Base-by-base conservation (phyloP, 2,888 invertebrate genomes). In the Diogma glabrata region DNA sequence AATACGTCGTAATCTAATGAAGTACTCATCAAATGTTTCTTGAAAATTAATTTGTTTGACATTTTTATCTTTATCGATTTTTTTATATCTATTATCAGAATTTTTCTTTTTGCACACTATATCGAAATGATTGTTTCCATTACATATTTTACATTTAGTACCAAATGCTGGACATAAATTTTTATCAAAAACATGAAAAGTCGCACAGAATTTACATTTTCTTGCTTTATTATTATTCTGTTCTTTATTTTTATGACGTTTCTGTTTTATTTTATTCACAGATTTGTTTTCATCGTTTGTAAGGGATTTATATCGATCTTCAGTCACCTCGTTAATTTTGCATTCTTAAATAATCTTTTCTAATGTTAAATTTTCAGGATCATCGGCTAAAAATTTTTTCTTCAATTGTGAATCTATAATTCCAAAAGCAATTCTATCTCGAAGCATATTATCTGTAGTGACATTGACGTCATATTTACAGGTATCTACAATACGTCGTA, bases 51-150 rank as follows among this genome's bases (percentile, higher is more conserved):
- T n/a, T n/a, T n/a, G n/a, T n/a, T n/a, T n/a, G n/a, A n/a, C n/a
- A n/a, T n/a, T n/a, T n/a, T n/a, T n/a, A n/a, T n/a, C n/a, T 33
- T 33, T 14, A 33, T 33, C 4, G 14, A 33, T 33, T 33, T 12
- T 33, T 33, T 12, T 33, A 33, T 14, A n/a, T 10, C 14, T 12
- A 7, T 14, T 12, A 33, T 33, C n/a, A 33, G 12, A 14, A 12
- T 33, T 33, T 33, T 10, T n/a, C 12, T 33, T 12, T 14, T 12
- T 36, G 17, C 36, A 36, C 36, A 36, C 36, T 9, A 14, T 9
- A 17, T 36, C 36, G 36, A 36, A 36, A 36, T 36, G 36, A 36
- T 36, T 36, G 17, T 36, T 36, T 17, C 36, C 36, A 17, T 36
- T 36, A 36, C 36, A 14, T 14, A 17, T 17, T 36, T 36, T 36